Evolutionary conservation across 1,140 invertebrate genomes (phyloP).

Genomic region (Neodiprion lecontei): DNA sequence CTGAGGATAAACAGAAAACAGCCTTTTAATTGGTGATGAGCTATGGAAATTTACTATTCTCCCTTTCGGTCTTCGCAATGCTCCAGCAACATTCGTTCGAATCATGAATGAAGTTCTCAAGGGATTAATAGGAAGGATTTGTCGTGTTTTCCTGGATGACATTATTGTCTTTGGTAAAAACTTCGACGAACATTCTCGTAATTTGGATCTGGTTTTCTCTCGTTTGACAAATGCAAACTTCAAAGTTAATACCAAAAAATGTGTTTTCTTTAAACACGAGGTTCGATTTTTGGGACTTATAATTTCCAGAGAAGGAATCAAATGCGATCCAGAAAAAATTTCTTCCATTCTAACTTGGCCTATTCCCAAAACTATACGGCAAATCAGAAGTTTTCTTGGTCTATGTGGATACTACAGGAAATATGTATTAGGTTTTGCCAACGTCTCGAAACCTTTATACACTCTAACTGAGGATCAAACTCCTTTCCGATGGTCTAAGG

Average conservation of each 20-base stretch:
- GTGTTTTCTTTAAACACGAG: constrained; percentile 8
- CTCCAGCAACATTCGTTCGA: constrained; percentile 16
- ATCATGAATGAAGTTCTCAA: constrained; percentile 9
- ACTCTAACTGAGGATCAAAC: not conserved
- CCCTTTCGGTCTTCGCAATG: constrained; percentile 52
- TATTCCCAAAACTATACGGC: not conserved
- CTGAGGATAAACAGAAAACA: constrained; percentile 32
- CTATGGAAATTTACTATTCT: constrained; percentile 45
- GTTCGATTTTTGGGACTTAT: not conserved
- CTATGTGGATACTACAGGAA: constrained; percentile 7
- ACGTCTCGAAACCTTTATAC: constrained; percentile 11
- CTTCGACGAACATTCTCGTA: no score
- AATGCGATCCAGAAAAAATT: not conserved
- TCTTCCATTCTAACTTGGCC: not conserved
- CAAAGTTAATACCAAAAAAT: constrained; percentile 9
- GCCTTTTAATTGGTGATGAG: constrained; percentile 34
- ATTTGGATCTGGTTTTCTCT: no score
- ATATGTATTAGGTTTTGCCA: constrained; percentile 10
- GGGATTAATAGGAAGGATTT: not conserved
- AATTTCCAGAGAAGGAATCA: not conserved
- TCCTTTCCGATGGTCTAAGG: not conserved
- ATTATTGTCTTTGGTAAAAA: not conserved
- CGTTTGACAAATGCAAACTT: no score
- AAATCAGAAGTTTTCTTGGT: constrained; percentile 9
- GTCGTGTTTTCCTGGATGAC: constrained; percentile 8